These are phyloP conservation scores for Scaptomyza reducta DNA, from an alignment of 2,888 invertebrate species.

Conservation along the genomic window DNA sequence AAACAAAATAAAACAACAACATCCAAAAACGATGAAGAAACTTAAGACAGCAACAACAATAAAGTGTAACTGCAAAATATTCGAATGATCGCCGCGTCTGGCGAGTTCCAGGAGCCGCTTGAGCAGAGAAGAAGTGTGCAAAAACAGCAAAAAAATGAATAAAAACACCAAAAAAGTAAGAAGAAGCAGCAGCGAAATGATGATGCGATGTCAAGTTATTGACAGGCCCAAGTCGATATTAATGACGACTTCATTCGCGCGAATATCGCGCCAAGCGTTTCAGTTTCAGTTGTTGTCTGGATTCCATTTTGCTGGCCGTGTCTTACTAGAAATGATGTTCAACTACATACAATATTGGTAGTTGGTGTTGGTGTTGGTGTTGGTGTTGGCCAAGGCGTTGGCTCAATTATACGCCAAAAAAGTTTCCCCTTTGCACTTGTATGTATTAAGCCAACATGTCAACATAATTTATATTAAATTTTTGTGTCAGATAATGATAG, in stretches of 20 bases:
- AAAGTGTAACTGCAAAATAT: conserved; percentile 19
- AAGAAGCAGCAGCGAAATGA: conserved; percentile 44
- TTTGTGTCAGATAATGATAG: conserved; percentile 81
- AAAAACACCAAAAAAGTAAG: conserved; percentile 10
- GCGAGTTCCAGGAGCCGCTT: conserved; percentile 56
- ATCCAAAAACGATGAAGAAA: conserved; percentile 3
- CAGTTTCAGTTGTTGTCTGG: conserved; percentile 3
- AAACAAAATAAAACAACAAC: not conserved
- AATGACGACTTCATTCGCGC: conserved; percentile 78
- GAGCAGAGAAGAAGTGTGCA: conserved; percentile 25
- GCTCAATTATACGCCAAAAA: conserved; percentile 33
- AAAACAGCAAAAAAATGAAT: conserved; percentile 21
- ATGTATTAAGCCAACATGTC: conserved; percentile 79
- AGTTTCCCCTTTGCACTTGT: not conserved
- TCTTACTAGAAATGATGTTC: conserved; percentile 73
- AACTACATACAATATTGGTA: conserved; percentile 16
- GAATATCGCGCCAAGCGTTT: conserved; percentile 43
- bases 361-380: not conserved
- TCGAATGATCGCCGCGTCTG: conserved; percentile 34
- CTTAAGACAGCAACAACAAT: conserved; percentile 17
- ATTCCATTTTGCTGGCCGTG: conserved; percentile 53
- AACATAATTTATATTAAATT: conserved; percentile 83
- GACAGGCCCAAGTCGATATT: conserved; percentile 78
- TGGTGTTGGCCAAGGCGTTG: conserved; percentile 13
- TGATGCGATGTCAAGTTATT: conserved; percentile 79